Base-by-base conservation (phyloP, 2,797 vertebrate genomes). In the Calcarius lapponicus region DNA sequence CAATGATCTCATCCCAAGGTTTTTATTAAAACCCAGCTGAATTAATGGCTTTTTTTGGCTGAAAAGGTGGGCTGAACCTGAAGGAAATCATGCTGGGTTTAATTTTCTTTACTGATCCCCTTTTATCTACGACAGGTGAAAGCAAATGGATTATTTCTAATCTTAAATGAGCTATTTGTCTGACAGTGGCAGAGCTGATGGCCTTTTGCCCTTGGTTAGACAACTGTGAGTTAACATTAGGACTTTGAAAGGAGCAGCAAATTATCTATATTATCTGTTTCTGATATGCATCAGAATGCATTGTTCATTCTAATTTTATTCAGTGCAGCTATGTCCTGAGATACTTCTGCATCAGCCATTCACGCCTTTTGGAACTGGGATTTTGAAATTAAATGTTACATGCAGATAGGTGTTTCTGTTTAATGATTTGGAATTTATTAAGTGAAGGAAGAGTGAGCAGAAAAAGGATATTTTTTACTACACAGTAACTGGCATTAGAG, bases 151-250 rank as follows among this genome's bases (percentile, higher is more conserved):
- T 92, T 76, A 60, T 43, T 76, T 22, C 45, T 92, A 89, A 92
- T 88, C 74, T 87, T 81, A 88, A 95, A 76, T 64, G 57, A 82
- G 40, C 34, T 84, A n/a, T 84, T 90, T 92, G 36, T 84, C 66
- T 91, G 47, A 64, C 57, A 65, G 61, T 40, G 69, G 32, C 20
- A 86, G 56, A 79, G 48, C 73, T 73, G 53, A 11, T 95, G 34
- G 18, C 80, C n/a, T 91, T 85, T 70, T 22, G 4, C 42, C 51
- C 81, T 91, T 53, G 14, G 5, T 80, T 89, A 57, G 67, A 57
- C 56, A 51, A 36, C 32, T 64, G 38, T 65, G 65, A 89, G 34
- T 82, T 94, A 89, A 50, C 42, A n/a, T 45, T 60, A 72, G n/a
- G 25, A 53, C 22, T 10, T 19, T 73, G 71, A 87, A 93, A 82